Evolutionary conservation across 2,113 vertebrate genomes (phyloP), one percentile per base, ranked within the genome.

Genomic region (Chlorodrepanis virens): DNA sequence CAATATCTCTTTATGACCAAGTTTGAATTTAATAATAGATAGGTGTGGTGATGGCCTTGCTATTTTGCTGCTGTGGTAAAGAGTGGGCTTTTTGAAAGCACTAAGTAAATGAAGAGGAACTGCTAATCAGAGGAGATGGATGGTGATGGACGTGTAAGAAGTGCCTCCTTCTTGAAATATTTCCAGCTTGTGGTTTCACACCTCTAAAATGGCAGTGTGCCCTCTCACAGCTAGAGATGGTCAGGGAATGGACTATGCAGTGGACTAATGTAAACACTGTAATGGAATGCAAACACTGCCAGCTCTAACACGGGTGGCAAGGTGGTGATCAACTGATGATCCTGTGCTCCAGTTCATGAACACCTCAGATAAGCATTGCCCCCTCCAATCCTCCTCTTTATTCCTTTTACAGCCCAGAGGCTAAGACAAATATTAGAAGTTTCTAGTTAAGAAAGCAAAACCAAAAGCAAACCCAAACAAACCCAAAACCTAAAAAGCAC

Each of bases 301-400:
- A 69, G 22, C 10, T 65, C 24, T 23, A 37, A 52, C 35, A 28
- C 0, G 1, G 69, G 49, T 44, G 42, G 13, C 67, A 80, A 72
- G 50, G 57, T 9, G 14, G n/a, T 49, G 31, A 70, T 57, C 53
- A 42, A 1, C 28, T 85, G 49, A 56, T 44, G 53, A 40, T 39
- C 3, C 0, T 47, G 12, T 53, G n/a, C 19, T 86, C 18, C 65
- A 60, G 44, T 14, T n/a, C 13, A 28, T 3, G 6, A 80, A 23
- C 0, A 0, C 19, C 56, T 89, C 68, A 71, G 64, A 42, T 9
- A 50, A 64, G 14, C 17, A 8, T 8, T 35, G 24, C 23, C 10
- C 24, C 13, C 37, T 74, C 23, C 50, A 69, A 0, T 39, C 29
- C 54, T 89, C 14, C 14, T 28, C 11, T 63, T 89, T 33, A 59